Conservation (phyloP, 1,140 invertebrate species). For the Lepidurus arcticus region DNA sequence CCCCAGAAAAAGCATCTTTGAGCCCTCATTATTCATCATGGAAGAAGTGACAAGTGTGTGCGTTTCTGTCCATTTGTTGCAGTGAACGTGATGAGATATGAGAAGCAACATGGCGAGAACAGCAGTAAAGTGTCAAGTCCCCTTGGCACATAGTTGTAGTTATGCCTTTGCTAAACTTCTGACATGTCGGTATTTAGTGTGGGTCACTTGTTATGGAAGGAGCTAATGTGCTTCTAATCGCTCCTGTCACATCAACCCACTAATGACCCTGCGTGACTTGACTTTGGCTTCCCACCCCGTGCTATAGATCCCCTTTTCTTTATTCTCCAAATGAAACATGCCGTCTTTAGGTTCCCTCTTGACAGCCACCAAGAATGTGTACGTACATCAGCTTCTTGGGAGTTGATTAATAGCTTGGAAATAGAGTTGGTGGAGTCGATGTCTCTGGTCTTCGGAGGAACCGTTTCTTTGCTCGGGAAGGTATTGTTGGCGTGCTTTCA, state of each 20-base stretch:
- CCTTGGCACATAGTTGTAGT: constrained; percentile 21
- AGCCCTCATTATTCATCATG: neutral
- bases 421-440: neutral
- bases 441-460: neutral
- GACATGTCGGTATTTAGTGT: constrained; percentile 19
- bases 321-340: constrained; percentile 8
- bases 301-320: neutral
- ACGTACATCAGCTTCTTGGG: neutral
- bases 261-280: constrained; percentile 9
- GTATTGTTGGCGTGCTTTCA: neutral
- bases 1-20: neutral
- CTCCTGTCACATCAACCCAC: constrained; percentile 14
- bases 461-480: neutral
- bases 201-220: constrained; percentile 21
- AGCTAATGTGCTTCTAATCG: constrained; percentile 19
- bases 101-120: constrained; percentile 4
- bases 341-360: neutral
- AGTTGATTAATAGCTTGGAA: neutral
- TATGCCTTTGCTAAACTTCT: constrained; percentile 22
- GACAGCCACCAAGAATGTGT: neutral
- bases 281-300: neutral
- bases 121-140: constrained; percentile 12
- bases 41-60: neutral
- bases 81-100: constrained; percentile 14
- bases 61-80: neutral